These are phyloP conservation scores for Coilia nasus DNA, from an alignment of 2,797 vertebrate species.

Conservation along the genomic window DNA sequence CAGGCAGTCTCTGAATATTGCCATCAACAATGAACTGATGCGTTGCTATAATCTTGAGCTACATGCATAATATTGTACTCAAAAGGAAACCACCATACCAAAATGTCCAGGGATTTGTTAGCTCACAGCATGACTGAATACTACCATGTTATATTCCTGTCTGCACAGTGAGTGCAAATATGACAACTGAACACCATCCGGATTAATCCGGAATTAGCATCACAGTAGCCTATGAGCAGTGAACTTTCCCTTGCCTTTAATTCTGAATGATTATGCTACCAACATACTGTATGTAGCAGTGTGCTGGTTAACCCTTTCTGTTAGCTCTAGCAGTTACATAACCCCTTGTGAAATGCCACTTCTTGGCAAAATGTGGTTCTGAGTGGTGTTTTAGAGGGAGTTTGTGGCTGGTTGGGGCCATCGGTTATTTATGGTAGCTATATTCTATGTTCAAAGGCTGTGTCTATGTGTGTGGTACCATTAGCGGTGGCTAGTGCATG, in stretches of 20 bases:
- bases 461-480: not conserved
- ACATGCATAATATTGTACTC: not conserved
- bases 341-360: not conserved
- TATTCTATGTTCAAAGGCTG: no score
- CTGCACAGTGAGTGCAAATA: not conserved
- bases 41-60: not conserved
- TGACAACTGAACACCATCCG: not conserved
- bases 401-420: not conserved
- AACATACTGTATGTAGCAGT: not conserved
- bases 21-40: not conserved
- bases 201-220: not conserved
- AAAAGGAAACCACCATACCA: not conserved
- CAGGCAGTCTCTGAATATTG: not conserved
- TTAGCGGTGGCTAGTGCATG: not conserved
- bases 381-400: not conserved
- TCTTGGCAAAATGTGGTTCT: not conserved
- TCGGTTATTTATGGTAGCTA: no score
- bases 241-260: not conserved
- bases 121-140: not conserved
- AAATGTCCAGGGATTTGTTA: not conserved
- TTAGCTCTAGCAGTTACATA: not conserved
- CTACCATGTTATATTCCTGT: not conserved
- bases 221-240: not conserved
- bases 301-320: not conserved
- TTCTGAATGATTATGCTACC: not conserved